These are phyloP conservation scores for Drosophila athabasca DNA, from an alignment of 1,140 invertebrate genomes.

Conservation along the genomic window DNA sequence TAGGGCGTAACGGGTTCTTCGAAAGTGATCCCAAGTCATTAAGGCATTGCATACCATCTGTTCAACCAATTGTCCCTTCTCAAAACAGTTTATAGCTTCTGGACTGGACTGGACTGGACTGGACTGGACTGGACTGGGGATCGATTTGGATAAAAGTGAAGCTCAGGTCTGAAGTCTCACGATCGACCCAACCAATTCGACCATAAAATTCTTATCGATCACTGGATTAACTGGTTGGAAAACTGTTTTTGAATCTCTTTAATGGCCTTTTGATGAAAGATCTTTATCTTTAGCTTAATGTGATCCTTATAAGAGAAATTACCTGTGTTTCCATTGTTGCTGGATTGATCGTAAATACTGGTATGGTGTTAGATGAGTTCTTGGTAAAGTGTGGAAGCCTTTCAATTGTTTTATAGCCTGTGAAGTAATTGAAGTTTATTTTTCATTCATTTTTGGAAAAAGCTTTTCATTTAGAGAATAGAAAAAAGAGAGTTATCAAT, in stretches of 20 bases:
- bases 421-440: no score
- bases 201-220: slow-evolving; percentile 52
- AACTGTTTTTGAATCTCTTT: slow-evolving; percentile 33
- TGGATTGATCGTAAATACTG: slow-evolving; percentile 2
- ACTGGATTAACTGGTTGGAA: slow-evolving; percentile 44
- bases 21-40: slow-evolving; percentile 30
- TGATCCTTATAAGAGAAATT: slow-evolving; percentile 39
- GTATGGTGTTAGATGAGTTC: no score
- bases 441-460: no score
- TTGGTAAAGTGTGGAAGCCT: no score
- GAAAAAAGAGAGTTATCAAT: no score
- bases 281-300: slow-evolving; percentile 44
- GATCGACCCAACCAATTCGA: slow-evolving; percentile 24
- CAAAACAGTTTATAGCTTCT: slow-evolving; percentile 62
- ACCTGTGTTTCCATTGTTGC: slow-evolving; percentile 17
- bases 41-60: slow-evolving; percentile 54
- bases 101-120: background rate
- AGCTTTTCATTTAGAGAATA: no score
- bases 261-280: slow-evolving; percentile 44
- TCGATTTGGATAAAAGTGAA: slow-evolving; percentile 43
- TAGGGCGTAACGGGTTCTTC: slow-evolving; percentile 27
- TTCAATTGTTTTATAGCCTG: no score
- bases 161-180: slow-evolving; percentile 14
- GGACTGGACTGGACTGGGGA: slow-evolving; percentile 6
- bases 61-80: slow-evolving; percentile 60